Evolutionary conservation across 2,888 invertebrate genomes (phyloP), one percentile per base, ranked within the genome.

Genomic region (Cotesia congregata): DNA sequence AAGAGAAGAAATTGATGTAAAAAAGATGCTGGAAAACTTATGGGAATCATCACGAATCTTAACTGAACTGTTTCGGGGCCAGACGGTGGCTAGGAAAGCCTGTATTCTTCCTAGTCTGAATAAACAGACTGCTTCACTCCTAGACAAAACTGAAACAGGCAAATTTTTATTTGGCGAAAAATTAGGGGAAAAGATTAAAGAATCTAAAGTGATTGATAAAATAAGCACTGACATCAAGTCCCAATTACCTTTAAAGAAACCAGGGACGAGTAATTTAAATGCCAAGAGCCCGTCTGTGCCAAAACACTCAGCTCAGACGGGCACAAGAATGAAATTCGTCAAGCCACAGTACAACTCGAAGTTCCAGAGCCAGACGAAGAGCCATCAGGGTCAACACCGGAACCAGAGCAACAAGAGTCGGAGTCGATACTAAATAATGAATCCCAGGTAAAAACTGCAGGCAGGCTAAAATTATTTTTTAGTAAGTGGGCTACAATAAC

Each of bases 131-230:
- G 79, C 77, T 30, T 40, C 75, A n/a, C 6, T 79, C 0, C 72
- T 80, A 5, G 78, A 83, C 17, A 75, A 79, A 30, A 73, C 73
- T 0, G 78, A 78, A 62, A 67, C 80, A 0, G 79, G 74, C 30
- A 41, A 59, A 0, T 70, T 78, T 15, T 67, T 82, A 59, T 81
- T 79, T 71, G 81, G 78, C 3, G 74, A 77, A 9, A 74, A 83
- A 38, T 73, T 82, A 1, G 69, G 73, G 6, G 71, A 72, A 64
- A 77, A 79, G 38, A 64, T 80, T 0, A 78, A 78, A 65, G 30
- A 64, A 15, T 80, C 80, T 12, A 78, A 81, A 67, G 75, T 79
- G 0, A 76, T 81, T 9, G 80, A 80, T 60, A 81, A 79, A 67
- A 60, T 77, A 6, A 76, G 78, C 4, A 70, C 73, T 6, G 75